These are phyloP conservation scores for Temnothorax longispinosus DNA, from an alignment of 1,140 invertebrate genomes.

Conservation along the genomic window DNA sequence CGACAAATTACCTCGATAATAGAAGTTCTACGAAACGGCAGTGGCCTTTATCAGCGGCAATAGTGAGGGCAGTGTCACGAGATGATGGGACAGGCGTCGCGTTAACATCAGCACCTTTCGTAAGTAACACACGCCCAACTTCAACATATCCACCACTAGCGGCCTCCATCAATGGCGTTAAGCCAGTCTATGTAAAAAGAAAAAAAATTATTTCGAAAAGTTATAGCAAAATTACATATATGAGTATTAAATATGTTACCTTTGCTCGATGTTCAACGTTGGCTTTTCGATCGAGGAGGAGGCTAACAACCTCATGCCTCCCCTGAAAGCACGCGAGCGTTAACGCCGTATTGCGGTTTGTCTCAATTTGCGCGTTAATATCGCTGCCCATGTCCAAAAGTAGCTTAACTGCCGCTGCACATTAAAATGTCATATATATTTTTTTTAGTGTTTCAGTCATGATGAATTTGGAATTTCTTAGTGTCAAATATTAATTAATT, in stretches of 20 bases:
- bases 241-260: constrained; percentile 83
- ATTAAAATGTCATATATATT: constrained; percentile 35
- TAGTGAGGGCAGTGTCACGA: constrained; percentile 98
- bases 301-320: constrained; percentile 98
- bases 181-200: constrained; percentile 90
- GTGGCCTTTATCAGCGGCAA: constrained; percentile 99
- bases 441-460: background rate
- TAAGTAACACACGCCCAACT: constrained; percentile 97
- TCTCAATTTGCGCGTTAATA: constrained; percentile 99
- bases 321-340: constrained; percentile 99
- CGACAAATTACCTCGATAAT: constrained; percentile 82
- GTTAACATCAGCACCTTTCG: constrained; percentile 99
- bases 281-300: constrained; percentile 98
- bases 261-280: constrained; percentile 99
- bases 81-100: constrained; percentile 99
- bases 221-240: background rate
- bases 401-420: constrained; percentile 92
- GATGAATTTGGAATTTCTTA: background rate
- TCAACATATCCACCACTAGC: constrained; percentile 99
- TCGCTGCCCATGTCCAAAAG: constrained; percentile 99
- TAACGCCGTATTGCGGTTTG: constrained; percentile 99
- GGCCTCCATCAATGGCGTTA: constrained; percentile 99
- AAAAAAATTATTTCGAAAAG: background rate
- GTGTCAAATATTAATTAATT: background rate
- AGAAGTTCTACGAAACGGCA: constrained; percentile 97